phyloP scores from a whole-genome alignment of 2,888 invertebrate genomes.

The Eledona agricola region DNA sequence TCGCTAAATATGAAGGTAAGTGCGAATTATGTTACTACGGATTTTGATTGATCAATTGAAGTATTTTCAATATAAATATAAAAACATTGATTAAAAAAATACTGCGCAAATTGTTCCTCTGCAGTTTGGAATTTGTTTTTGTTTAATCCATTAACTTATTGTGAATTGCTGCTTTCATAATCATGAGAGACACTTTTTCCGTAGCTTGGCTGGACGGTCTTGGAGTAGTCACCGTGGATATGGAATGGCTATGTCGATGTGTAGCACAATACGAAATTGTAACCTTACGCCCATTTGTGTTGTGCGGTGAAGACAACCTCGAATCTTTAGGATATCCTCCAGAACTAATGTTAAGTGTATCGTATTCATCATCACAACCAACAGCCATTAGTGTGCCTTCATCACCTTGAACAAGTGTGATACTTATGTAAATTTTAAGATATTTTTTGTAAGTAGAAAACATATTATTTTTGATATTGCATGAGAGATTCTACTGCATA shows the following conservation, averaged over 20 bases:
- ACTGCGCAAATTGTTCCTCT: too few relatives aligned
- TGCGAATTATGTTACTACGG: constrained; percentile 7
- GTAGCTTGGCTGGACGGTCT: constrained; percentile 55
- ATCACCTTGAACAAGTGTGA: too few relatives aligned
- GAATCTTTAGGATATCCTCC: constrained; percentile 55
- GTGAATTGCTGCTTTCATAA: too few relatives aligned
- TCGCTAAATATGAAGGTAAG: constrained; percentile 55
- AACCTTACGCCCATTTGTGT: constrained; percentile 53
- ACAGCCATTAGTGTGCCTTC: constrained; percentile 12
- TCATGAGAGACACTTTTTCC: too few relatives aligned
- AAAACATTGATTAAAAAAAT: too few relatives aligned
- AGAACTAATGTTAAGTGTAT: constrained; percentile 47
- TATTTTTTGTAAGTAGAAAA: too few relatives aligned
- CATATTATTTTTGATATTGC: too few relatives aligned
- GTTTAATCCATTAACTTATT: too few relatives aligned
- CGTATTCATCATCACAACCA: constrained; percentile 34
- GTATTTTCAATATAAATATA: too few relatives aligned
- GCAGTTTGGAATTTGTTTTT: constrained; percentile 10
- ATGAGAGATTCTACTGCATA: too few relatives aligned
- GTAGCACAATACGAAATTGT: constrained; percentile 56
- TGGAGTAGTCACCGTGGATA: constrained; percentile 56
- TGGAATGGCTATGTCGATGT: constrained; percentile 59
- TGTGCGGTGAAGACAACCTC: constrained; percentile 55
- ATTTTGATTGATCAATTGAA: too few relatives aligned
- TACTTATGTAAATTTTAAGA: too few relatives aligned